Evolutionary conservation across 2,113 vertebrate species (phyloP).

Genomic region (Menura novaehollandiae): DNA sequence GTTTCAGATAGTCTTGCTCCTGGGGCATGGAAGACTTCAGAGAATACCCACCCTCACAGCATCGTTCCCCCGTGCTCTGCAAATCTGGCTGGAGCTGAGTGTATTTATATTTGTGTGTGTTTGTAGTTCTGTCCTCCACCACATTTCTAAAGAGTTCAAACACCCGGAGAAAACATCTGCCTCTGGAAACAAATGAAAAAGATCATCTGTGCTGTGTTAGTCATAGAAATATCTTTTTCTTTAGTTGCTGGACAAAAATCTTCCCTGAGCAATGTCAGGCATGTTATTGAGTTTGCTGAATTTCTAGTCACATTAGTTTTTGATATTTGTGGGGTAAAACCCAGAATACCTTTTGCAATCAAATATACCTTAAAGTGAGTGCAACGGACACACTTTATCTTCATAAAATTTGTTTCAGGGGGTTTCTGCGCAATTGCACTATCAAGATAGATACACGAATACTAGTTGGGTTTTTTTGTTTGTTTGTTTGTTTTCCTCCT

Average conservation of each 20-base stretch:
- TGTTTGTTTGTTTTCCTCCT: not conserved
- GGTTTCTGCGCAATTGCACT: not conserved
- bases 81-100: not conserved
- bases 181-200: not conserved
- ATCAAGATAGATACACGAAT: not conserved
- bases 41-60: not conserved
- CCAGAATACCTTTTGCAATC: not conserved
- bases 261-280: not conserved
- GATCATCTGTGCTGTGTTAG: not conserved
- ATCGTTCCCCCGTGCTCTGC: not conserved
- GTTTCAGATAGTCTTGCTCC: not conserved
- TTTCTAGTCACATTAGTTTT: not conserved
- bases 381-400: not conserved
- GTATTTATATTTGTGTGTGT: not conserved
- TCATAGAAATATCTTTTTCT: not conserved
- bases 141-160: not conserved
- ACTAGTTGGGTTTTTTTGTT: too few relatives aligned
- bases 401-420: not conserved
- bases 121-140: not conserved
- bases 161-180: not conserved
- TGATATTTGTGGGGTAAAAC: not conserved
- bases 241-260: not conserved
- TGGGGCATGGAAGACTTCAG: not conserved
- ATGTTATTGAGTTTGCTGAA: not conserved
- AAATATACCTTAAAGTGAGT: not conserved